These are phyloP conservation scores for Eudasyphora cyanicolor DNA, from an alignment of 2,888 invertebrate genomes.

Conservation along the genomic window DNA sequence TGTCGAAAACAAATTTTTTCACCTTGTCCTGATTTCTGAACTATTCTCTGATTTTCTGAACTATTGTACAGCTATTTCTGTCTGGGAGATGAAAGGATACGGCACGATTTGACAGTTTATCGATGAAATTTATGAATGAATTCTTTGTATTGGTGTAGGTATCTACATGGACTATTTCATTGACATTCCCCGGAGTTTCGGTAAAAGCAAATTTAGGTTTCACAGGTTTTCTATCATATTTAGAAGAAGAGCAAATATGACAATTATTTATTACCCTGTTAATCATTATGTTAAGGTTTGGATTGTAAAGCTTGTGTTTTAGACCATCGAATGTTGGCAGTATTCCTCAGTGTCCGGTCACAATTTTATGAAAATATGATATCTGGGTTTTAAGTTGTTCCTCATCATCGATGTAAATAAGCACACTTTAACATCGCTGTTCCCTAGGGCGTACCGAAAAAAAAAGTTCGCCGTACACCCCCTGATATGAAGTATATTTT, in stretches of 20 bases:
- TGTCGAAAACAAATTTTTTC: background rate
- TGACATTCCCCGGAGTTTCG: too few relatives aligned
- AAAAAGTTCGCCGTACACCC: too few relatives aligned
- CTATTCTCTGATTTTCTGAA: slow-evolving; percentile 57
- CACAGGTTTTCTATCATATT: slow-evolving; percentile 53
- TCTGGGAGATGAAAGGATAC: slow-evolving; percentile 44
- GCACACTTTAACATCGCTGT: too few relatives aligned
- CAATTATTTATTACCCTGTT: background rate
- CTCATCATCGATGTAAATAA: background rate
- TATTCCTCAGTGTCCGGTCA: slow-evolving; percentile 57
- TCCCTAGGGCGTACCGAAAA: too few relatives aligned
- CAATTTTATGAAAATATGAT: slow-evolving; percentile 48
- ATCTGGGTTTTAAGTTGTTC: slow-evolving; percentile 37
- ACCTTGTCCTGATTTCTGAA: background rate
- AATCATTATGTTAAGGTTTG: background rate
- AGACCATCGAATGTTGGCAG: background rate
- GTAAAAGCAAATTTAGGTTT: slow-evolving; percentile 20
- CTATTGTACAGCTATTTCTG: slow-evolving; percentile 32
- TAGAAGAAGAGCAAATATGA: slow-evolving; percentile 24
- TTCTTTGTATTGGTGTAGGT: too few relatives aligned
- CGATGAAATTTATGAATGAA: too few relatives aligned
- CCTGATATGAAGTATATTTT: too few relatives aligned
- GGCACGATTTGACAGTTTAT: too few relatives aligned
- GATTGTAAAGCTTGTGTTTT: background rate
- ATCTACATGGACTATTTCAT: too few relatives aligned